phyloP scores from a whole-genome alignment of 2,888 invertebrate species.

The Erebia aethiops region DNA sequence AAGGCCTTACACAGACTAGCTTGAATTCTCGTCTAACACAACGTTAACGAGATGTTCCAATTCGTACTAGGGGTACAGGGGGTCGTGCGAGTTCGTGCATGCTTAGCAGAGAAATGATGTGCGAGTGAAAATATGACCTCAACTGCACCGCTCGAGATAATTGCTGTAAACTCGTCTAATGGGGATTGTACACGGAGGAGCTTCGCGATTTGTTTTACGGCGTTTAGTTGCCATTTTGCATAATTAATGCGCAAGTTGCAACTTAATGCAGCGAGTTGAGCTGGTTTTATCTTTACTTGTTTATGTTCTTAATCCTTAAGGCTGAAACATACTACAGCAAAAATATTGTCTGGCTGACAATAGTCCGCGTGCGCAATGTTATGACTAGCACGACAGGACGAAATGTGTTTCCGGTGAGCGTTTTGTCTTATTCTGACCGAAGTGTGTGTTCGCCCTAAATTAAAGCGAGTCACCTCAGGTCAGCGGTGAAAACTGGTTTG shows the following conservation, averaged over 20 bases:
- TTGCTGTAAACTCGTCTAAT: conserved; percentile 73
- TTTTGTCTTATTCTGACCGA: no score
- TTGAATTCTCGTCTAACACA: no score
- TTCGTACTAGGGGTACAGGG: conserved; percentile 3
- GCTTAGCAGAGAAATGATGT: conserved; percentile 61
- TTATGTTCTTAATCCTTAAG: background rate
- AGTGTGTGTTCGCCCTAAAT: no score
- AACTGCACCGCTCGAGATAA: conserved; percentile 72
- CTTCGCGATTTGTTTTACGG: conserved; percentile 44
- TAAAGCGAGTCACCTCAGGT: no score
- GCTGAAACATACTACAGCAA: background rate
- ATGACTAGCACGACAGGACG: no score
- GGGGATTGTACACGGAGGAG: conserved; percentile 53
- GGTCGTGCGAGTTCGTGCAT: conserved; percentile 64
- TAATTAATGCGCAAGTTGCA: conserved; percentile 8
- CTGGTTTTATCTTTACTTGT: background rate
- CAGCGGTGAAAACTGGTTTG: no score
- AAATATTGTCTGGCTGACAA: no score
- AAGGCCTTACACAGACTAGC: no score
- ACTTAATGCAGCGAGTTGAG: background rate
- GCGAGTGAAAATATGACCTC: conserved; percentile 62
- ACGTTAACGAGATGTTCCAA: conserved; percentile 30
- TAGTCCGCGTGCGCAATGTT: no score
- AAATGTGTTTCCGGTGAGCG: no score
- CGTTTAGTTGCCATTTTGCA: conserved; percentile 15